These are phyloP conservation scores for Theristus sp. DNA, from an alignment of 2,888 invertebrate genomes.

Conservation along the genomic window DNA sequence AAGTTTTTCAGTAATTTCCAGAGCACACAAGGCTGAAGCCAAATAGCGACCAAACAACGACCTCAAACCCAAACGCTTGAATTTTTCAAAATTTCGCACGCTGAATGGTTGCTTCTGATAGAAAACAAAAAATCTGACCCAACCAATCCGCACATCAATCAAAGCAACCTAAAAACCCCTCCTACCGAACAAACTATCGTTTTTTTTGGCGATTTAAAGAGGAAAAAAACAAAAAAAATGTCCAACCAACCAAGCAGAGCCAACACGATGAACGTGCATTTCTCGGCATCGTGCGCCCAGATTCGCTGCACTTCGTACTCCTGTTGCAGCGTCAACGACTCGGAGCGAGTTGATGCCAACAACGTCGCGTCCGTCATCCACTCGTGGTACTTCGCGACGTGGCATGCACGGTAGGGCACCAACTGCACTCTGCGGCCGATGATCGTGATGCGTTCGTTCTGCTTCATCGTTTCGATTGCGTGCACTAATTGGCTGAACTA, in stretches of 20 bases:
- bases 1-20: too few species aligned
- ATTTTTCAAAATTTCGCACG: too few species aligned
- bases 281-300: slow-evolving; percentile 70
- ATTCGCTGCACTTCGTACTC: slow-evolving; percentile 78
- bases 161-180: too few species aligned
- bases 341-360: not conserved
- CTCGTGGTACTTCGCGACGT: not conserved
- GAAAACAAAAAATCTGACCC: too few species aligned
- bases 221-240: too few species aligned
- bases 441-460: not conserved
- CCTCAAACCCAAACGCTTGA: too few species aligned
- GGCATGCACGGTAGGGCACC: not conserved
- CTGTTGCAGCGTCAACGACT: slow-evolving; percentile 41
- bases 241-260: too few species aligned
- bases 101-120: too few species aligned
- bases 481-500: too few species aligned
- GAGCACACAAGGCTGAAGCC: not conserved
- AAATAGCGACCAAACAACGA: not conserved
- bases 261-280: slow-evolving; percentile 79
- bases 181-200: too few species aligned
- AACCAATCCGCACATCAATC: too few species aligned
- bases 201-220: too few species aligned
- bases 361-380: not conserved
- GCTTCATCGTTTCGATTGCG: not conserved
- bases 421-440: not conserved